phyloP scores from a whole-genome alignment of 2,797 vertebrate genomes.

The Apodemus agrarius region DNA sequence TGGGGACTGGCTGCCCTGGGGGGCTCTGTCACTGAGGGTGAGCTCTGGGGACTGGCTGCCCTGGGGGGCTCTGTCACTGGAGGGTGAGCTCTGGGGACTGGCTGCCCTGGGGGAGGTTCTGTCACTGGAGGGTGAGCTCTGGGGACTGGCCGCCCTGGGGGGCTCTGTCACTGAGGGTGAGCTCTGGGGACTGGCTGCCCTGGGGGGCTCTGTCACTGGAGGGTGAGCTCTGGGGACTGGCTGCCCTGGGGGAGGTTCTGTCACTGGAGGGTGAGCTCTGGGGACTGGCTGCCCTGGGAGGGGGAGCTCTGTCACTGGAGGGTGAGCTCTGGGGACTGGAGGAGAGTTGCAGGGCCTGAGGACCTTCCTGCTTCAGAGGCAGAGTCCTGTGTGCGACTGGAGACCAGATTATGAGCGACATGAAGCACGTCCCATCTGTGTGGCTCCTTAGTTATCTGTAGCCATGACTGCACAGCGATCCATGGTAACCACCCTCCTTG shows the following conservation, averaged over 20 bases:
- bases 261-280: too few relatives aligned
- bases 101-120: too few relatives aligned
- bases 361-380: not conserved
- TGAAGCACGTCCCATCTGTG: not conserved
- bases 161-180: too few relatives aligned
- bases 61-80: too few relatives aligned
- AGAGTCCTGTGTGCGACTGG: not conserved
- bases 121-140: too few relatives aligned
- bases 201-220: too few relatives aligned
- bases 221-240: too few relatives aligned
- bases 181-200: too few relatives aligned
- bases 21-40: not conserved
- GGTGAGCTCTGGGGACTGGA: not conserved
- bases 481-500: too few relatives aligned
- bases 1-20: not conserved
- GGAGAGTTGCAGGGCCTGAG: not conserved
- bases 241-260: too few relatives aligned
- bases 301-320: not conserved
- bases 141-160: too few relatives aligned
- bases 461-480: not conserved
- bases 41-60: not conserved
- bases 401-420: not conserved
- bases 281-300: conserved; percentile 17
- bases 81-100: too few relatives aligned
- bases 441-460: not conserved